A percentile compares a stretch with the other conserved stretches of the same genome.
Evolutionary conservation across 2,888 invertebrate genomes (phyloP).

Genomic region (Eupithecia dodoneata): DNA sequence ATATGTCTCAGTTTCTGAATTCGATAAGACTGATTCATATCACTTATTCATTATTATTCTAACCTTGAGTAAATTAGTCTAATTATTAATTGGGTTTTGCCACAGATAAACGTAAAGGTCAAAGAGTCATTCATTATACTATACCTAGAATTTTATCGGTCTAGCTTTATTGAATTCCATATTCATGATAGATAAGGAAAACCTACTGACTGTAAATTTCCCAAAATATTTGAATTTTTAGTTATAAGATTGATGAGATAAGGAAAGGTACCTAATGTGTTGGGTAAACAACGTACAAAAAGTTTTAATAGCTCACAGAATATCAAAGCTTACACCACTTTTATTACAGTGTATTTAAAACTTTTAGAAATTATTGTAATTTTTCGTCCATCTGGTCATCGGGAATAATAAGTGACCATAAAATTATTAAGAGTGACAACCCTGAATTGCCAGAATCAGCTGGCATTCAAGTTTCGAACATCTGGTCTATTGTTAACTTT

Average conservation of each 20-base stretch:
- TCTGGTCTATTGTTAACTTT: slow-evolving; percentile 54
- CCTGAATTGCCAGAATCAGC: slow-evolving; percentile 52
- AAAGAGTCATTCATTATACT: background rate
- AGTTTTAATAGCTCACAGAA: background rate
- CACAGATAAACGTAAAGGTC: background rate
- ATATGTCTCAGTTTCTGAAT: background rate
- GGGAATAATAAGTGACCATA: background rate
- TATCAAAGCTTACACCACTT: background rate
- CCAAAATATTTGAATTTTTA: background rate
- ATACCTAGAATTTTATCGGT: background rate
- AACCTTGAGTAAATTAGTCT: background rate
- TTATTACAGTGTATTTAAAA: background rate
- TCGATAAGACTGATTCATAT: background rate
- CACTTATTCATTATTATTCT: background rate
- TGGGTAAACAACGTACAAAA: background rate
- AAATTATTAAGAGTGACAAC: slow-evolving; percentile 40
- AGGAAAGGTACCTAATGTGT: background rate
- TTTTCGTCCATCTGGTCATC: background rate
- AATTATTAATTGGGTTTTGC: background rate
- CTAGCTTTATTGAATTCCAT: background rate
- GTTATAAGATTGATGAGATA: background rate
- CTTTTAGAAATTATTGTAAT: background rate
- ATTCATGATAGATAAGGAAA: background rate
- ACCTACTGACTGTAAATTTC: background rate
- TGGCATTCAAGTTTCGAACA: slow-evolving; percentile 50